Conservation (phyloP, 2,113 vertebrate species). For the Notechis scutatus region DNA sequence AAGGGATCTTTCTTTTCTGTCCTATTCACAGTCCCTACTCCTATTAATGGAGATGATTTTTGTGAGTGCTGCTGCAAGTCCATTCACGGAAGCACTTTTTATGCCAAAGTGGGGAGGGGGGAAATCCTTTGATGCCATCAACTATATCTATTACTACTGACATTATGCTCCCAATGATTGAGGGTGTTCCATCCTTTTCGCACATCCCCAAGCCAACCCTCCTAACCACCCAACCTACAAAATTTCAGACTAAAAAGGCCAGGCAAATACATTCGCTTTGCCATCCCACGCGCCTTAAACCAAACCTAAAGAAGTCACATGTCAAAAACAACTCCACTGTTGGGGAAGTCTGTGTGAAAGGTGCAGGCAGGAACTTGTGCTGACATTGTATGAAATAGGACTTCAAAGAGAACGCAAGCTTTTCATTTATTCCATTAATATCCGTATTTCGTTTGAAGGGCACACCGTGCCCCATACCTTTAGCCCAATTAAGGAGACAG, state of each 20-base stretch:
- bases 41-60: neutral
- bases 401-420: neutral
- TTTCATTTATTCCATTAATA: neutral
- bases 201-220: neutral
- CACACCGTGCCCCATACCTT: neutral
- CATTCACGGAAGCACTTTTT: neutral
- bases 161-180: neutral
- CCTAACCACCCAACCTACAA: neutral
- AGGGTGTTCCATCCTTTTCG: neutral
- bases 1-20: neutral
- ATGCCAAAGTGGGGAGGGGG: neutral
- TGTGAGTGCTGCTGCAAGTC: neutral
- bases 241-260: neutral
- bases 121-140: neutral
- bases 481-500: neutral
- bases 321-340: neutral
- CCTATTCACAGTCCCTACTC: neutral
- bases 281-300: neutral
- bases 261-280: neutral
- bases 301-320: neutral
- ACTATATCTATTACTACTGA: neutral
- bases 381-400: neutral
- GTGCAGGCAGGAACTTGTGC: neutral
- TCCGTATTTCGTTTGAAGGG: neutral
- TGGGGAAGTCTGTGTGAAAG: neutral